These are phyloP conservation scores for Hermodice carunculata DNA, from an alignment of 2,888 invertebrate genomes.

Conservation along the genomic window DNA sequence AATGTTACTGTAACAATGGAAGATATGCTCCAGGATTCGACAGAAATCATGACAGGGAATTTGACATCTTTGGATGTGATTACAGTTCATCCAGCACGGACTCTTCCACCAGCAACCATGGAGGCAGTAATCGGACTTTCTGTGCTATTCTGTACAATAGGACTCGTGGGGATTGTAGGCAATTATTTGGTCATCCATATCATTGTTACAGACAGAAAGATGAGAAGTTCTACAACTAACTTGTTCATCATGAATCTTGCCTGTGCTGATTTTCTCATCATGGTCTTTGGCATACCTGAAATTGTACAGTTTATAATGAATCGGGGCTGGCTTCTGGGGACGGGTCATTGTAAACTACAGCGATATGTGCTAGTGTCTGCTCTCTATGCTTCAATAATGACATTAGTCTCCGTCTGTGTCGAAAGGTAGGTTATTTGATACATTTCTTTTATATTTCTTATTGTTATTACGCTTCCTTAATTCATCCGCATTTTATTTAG, in stretches of 20 bases:
- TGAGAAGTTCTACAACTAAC: constrained; percentile 67
- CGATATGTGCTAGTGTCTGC: constrained; percentile 69
- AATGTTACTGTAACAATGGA: too few species aligned
- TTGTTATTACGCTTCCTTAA: too few species aligned
- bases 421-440: constrained; percentile 66
- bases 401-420: constrained; percentile 69
- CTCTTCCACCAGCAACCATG: too few species aligned
- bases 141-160: constrained; percentile 59
- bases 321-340: constrained; percentile 58
- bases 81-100: too few species aligned
- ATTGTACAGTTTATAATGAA: constrained; percentile 65
- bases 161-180: constrained; percentile 56
- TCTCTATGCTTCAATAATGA: constrained; percentile 70
- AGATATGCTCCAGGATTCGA: too few species aligned
- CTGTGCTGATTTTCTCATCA: constrained; percentile 65
- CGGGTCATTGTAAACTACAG: constrained; percentile 61
- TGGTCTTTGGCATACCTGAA: constrained; percentile 67
- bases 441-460: too few species aligned
- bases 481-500: too few species aligned
- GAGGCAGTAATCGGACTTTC: constrained; percentile 43
- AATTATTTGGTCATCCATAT: constrained; percentile 66
- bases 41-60: too few species aligned
- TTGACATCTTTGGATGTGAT: too few species aligned
- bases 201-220: constrained; percentile 61
- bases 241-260: constrained; percentile 66